phyloP scores from a whole-genome alignment of 2,113 vertebrate genomes.

The Sinocyclocheilus anshuiensis region DNA sequence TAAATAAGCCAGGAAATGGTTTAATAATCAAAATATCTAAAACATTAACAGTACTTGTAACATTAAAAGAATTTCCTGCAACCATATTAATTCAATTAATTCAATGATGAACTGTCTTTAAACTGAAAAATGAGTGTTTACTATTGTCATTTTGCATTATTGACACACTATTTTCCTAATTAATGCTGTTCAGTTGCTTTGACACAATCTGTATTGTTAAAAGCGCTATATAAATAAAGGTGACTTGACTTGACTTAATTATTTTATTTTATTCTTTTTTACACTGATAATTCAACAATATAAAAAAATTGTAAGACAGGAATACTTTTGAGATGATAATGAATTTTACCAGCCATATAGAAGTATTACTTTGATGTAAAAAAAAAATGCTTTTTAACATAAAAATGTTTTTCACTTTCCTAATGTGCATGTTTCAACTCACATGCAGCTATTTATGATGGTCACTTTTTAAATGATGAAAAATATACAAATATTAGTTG shows the following conservation, averaged over 20 bases:
- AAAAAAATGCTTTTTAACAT: neutral
- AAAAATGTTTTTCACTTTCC: neutral
- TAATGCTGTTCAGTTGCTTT: too few species aligned
- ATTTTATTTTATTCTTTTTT: too few species aligned
- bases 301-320: neutral
- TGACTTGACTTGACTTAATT: too few species aligned
- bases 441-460: neutral
- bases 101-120: too few species aligned
- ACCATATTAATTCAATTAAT: neutral
- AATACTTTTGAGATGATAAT: neutral
- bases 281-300: neutral
- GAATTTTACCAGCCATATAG: neutral
- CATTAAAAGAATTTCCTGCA: neutral
- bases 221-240: too few species aligned
- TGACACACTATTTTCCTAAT: too few species aligned
- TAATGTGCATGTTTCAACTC: neutral
- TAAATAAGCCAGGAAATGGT: neutral
- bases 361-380: neutral
- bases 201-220: too few species aligned
- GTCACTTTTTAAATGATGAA: neutral
- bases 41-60: neutral
- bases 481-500: neutral
- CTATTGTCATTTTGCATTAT: too few species aligned
- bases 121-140: too few species aligned
- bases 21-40: neutral